These are phyloP conservation scores for Equus quagga DNA, from an alignment of 2,113 vertebrate species.

Conservation along the genomic window DNA sequence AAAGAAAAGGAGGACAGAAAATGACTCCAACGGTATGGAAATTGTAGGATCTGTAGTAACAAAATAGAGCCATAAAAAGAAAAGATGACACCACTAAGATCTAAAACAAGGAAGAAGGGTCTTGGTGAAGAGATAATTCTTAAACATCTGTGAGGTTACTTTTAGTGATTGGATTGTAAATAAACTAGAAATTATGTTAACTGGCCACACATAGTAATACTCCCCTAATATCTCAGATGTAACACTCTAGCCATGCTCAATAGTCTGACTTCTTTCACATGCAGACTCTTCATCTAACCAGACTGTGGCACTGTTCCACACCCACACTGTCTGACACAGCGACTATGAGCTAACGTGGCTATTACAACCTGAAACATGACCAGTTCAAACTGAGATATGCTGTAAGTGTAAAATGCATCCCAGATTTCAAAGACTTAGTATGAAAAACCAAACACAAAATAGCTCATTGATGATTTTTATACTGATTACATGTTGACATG, in stretches of 20 bases:
- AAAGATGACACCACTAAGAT: not conserved
- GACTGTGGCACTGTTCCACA: not conserved
- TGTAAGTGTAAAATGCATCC: not conserved
- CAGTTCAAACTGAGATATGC: not conserved
- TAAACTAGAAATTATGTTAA: constrained; percentile 7
- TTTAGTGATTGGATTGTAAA: not conserved
- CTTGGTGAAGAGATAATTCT: not conserved
- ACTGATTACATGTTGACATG: not conserved
- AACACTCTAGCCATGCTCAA: not conserved
- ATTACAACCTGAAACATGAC: not conserved
- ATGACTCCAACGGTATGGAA: not conserved
- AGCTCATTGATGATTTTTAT: not conserved
- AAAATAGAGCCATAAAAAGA: not conserved
- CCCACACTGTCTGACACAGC: not conserved
- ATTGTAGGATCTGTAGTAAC: not conserved
- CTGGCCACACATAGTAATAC: not conserved
- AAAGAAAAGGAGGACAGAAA: not conserved
- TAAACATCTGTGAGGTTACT: not conserved
- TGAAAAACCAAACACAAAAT: not conserved
- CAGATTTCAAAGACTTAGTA: not conserved
- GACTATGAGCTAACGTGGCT: not conserved
- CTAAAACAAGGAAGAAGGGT: not conserved
- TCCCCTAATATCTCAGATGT: not conserved
- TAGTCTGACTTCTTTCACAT: not conserved
- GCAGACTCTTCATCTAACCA: not conserved